Conservation (phyloP, 2,797 vertebrate genomes). For the Acomys russatus region DNA sequence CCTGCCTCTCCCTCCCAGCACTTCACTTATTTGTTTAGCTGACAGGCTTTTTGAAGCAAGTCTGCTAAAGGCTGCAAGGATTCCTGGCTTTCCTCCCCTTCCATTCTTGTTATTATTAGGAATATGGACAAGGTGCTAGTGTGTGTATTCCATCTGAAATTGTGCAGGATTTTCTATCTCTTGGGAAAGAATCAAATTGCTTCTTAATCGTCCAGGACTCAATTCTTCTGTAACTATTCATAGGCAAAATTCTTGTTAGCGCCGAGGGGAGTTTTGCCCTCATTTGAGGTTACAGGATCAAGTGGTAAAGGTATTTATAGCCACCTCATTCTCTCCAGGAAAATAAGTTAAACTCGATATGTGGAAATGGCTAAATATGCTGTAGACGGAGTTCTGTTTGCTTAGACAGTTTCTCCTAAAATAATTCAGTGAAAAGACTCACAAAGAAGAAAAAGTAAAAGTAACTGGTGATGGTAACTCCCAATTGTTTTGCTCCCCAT, state of each 20-base stretch:
- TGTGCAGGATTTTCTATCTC: constrained; percentile 53
- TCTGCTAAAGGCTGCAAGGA: constrained; percentile 71
- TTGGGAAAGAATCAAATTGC: constrained; percentile 78
- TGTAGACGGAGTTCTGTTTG: constrained; percentile 42
- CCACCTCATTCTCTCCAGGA: constrained; percentile 62
- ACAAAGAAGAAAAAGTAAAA: constrained; percentile 59
- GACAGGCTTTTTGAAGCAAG: constrained; percentile 80
- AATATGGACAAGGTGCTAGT: constrained; percentile 66
- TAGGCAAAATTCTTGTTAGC: constrained; percentile 83
- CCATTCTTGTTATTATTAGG: constrained; percentile 73
- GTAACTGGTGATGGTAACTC: constrained; percentile 53
- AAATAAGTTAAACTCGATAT: constrained; percentile 72
- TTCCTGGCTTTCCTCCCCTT: constrained; percentile 26
- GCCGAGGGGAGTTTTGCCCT: constrained; percentile 78
- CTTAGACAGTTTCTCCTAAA: constrained; percentile 42
- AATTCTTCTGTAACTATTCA: constrained; percentile 76
- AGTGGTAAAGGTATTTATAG: constrained; percentile 82
- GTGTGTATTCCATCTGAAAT: constrained; percentile 67
- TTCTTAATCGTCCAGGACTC: constrained; percentile 66
- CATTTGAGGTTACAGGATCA: constrained; percentile 83
- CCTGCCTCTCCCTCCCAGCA: constrained; percentile 39
- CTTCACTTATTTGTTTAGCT: constrained; percentile 84
- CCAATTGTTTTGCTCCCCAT: constrained; percentile 2
- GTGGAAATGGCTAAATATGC: constrained; percentile 53
- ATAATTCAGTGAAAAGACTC: constrained; percentile 61